Conservation (phyloP, 2,797 vertebrate genomes). For the Sebastes diaconus region DNA sequence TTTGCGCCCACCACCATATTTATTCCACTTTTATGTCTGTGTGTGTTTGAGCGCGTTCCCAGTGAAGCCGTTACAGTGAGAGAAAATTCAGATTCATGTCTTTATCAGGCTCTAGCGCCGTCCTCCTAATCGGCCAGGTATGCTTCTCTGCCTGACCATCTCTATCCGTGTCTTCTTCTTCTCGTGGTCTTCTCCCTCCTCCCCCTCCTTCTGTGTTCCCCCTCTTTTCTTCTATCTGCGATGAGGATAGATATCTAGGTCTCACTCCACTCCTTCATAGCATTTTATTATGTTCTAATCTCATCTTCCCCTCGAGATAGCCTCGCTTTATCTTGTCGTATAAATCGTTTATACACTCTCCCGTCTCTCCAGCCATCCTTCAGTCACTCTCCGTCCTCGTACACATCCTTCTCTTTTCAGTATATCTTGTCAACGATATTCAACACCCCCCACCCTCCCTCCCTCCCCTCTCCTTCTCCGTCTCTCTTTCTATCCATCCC, state of each 20-base stretch:
- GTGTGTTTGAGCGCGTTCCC: slow-evolving; percentile 49
- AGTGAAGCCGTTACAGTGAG: slow-evolving; percentile 33
- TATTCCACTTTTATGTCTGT: slow-evolving; percentile 50
- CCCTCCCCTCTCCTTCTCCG: background rate
- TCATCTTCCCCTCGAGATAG: slow-evolving; percentile 58
- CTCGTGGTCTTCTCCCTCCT: background rate
- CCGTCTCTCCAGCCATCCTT: slow-evolving; percentile 37
- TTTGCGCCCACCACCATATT: slow-evolving; percentile 56
- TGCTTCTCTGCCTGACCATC: slow-evolving; percentile 38
- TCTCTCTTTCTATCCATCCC: slow-evolving; percentile 15
- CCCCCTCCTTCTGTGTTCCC: slow-evolving; percentile 17
- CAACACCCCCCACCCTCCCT: background rate
- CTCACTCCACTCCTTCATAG: slow-evolving; percentile 54
- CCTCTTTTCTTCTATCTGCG: slow-evolving; percentile 32
- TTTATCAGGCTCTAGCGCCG: slow-evolving; percentile 86
- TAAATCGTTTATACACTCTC: slow-evolving; percentile 41
- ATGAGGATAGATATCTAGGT: slow-evolving; percentile 53
- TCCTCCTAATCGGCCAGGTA: slow-evolving; percentile 89
- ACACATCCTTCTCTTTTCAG: slow-evolving; percentile 54
- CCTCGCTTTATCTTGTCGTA: slow-evolving; percentile 47
- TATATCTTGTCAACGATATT: slow-evolving; percentile 50
- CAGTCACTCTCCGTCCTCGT: slow-evolving; percentile 43
- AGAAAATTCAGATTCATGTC: slow-evolving; percentile 79
- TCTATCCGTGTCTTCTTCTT: slow-evolving; percentile 39
- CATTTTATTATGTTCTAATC: slow-evolving; percentile 70